Evolutionary conservation across 2,113 vertebrate species (phyloP).

Genomic region (Leucopsar rothschildi): DNA sequence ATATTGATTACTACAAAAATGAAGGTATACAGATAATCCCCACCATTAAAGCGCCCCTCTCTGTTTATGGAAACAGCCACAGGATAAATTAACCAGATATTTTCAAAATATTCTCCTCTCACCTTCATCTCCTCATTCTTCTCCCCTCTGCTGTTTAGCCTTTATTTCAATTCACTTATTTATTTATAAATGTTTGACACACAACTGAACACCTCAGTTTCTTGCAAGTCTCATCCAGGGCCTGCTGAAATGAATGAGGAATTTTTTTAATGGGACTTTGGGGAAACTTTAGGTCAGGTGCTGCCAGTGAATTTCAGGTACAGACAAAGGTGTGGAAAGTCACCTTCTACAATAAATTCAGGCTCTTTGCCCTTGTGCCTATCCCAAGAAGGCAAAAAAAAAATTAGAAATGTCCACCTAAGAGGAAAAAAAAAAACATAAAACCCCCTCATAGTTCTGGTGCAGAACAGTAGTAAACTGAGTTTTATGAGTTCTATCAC

Average conservation of each 20-base stretch:
- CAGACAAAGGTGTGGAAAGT: neutral
- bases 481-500: constrained; percentile 76
- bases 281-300: neutral
- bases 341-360: neutral
- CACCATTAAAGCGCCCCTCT: neutral
- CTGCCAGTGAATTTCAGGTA: neutral
- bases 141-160: neutral
- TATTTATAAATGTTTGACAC: neutral
- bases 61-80: neutral
- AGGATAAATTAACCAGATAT: neutral
- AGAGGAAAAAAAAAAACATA: neutral
- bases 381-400: neutral
- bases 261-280: neutral
- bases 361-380: neutral
- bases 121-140: neutral
- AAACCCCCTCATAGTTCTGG: constrained; percentile 20
- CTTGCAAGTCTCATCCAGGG: neutral
- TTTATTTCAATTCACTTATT: neutral
- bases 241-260: neutral
- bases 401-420: constrained; percentile 15
- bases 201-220: neutral
- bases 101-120: neutral
- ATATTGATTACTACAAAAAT: neutral
- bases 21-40: neutral
- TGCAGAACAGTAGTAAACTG: constrained; percentile 74